Evolutionary conservation across 37 sponge, comb jelly and placozoan species (phyloP), one percentile per base, ranked within the genome.

Genomic region (Beroe forskalii): DNA sequence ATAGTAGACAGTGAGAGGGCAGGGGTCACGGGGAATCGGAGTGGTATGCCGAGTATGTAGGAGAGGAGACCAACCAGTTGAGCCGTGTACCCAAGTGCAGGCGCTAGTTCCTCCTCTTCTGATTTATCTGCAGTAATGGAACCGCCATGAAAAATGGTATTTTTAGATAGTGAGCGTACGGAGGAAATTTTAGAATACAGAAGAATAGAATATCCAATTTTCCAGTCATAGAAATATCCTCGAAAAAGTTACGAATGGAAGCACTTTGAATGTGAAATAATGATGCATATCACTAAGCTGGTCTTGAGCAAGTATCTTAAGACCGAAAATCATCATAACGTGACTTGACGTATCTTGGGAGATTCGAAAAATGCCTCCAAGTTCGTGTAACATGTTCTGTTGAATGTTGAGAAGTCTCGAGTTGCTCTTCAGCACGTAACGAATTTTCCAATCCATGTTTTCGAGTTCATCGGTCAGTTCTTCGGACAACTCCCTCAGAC

Each of bases 1-100:
- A 80, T 80, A 80, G 86, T 80, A 25, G 86, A 80, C 28, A 44
- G 55, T n/a, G 86, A 80, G 1, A 80, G 86, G 23, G 86, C 86
- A 42, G 86, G 86, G 28, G 44, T 80, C 23, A 80, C 25, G 30
- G 86, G 86, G 55, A 80, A 80, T 4, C 86, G n/a, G 1, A 80
- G 55, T 23, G 86, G 86, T 24, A 80, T 23, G 3, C 19, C 86
- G 1, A 80, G 40, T 1, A 80, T 22, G 14, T 14, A 80, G 27
- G 86, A 80, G 9, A 44, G 27, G 8, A 43, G 25, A 3, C 24
- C 40, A n/a, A 80, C 86, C 0, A 80, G 55, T 0, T 43, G 86
- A 4, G 86, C 86, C 3, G 86, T 41, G 48, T 80, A 80, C 22
- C 86, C 86, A 1, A 80, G 86, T 1, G 86, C 86, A 42, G 86